These are phyloP conservation scores for Melanotaenia parkinsoni DNA, from an alignment of 2,797 vertebrate species.

Conservation along the genomic window DNA sequence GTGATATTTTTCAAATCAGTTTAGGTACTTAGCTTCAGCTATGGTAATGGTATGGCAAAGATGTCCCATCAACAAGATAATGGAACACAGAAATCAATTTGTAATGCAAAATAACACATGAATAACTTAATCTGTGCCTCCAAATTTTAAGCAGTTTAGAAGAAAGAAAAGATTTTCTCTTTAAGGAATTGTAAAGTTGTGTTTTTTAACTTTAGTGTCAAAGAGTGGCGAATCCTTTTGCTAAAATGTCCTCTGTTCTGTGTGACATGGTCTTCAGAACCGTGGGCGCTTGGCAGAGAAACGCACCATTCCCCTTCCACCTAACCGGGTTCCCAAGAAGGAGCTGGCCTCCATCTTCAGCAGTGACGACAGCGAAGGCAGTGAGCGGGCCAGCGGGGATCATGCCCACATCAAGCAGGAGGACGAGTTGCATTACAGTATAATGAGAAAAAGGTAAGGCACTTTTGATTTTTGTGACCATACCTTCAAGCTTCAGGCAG, in stretches of 20 bases:
- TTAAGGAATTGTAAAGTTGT: neutral
- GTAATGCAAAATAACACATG: conserved; percentile 4
- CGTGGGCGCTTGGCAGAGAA: conserved; percentile 97
- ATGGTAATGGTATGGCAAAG: neutral
- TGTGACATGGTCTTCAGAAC: conserved; percentile 84
- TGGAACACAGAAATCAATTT: too few relatives aligned
- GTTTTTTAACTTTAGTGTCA: neutral
- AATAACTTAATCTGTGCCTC: conserved; percentile 5
- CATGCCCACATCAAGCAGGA: conserved; percentile 93
- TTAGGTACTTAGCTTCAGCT: neutral
- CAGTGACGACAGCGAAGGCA: conserved; percentile 92
- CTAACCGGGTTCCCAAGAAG: conserved; percentile 91
- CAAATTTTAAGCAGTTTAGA: neutral
- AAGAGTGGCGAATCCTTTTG: conserved; percentile 15
- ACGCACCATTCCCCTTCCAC: conserved; percentile 92
- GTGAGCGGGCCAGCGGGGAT: conserved; percentile 88
- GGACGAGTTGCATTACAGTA: conserved; percentile 91
- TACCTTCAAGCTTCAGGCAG: neutral
- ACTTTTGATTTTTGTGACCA: neutral
- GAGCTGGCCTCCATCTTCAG: conserved; percentile 91
- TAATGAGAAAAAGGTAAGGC: conserved; percentile 97
- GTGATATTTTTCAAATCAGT: neutral
- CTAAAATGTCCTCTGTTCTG: conserved; percentile 48
- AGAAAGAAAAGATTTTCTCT: neutral
- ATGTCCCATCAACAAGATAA: neutral